Percentiles rank a stretch among this genome's conserved stretches.
Evolutionary conservation across 2,888 invertebrate genomes (phyloP).

Genomic region (Zygothrica quintamaculata): DNA sequence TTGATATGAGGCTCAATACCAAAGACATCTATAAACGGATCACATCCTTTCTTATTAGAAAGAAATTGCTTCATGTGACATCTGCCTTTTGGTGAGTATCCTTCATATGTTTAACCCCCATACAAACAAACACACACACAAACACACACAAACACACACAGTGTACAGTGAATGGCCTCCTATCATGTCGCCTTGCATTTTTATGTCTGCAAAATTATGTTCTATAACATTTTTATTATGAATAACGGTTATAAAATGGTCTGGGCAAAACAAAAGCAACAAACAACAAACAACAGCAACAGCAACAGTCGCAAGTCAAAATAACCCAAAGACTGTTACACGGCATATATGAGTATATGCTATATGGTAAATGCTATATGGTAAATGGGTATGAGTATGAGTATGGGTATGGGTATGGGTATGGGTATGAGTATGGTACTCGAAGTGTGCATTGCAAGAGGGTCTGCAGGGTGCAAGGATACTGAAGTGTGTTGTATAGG

Average conservation of each 20-base stretch:
- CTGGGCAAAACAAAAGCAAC: slow-evolving; percentile 59
- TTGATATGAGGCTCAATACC: slow-evolving; percentile 8
- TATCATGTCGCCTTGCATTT: slow-evolving; percentile 71
- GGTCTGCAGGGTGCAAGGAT: neutral
- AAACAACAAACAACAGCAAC: slow-evolving; percentile 5
- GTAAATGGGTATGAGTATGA: slow-evolving; percentile 9
- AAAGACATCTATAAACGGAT: slow-evolving; percentile 18
- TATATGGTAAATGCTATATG: no score
- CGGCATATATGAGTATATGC: slow-evolving; percentile 40
- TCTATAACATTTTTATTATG: slow-evolving; percentile 81
- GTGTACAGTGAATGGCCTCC: slow-evolving; percentile 18
- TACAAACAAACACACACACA: neutral
- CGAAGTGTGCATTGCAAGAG: neutral
- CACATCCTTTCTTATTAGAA: slow-evolving; percentile 73
- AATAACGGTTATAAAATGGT: slow-evolving; percentile 79
- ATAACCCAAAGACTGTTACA: slow-evolving; percentile 39
- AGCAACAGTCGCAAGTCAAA: slow-evolving; percentile 73
- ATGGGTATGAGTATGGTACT: neutral
- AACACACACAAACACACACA: slow-evolving; percentile 9
- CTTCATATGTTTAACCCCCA: neutral
- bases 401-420: neutral
- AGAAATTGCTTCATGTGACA: slow-evolving; percentile 65
- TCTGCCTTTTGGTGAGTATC: slow-evolving; percentile 20
- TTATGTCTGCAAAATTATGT: slow-evolving; percentile 82
- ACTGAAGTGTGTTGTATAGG: neutral